A percentile compares a stretch with the other conserved stretches of the same genome.
These are phyloP conservation scores for Danionella dracula DNA, from an alignment of 2,797 vertebrate genomes.

Conservation along the genomic window DNA sequence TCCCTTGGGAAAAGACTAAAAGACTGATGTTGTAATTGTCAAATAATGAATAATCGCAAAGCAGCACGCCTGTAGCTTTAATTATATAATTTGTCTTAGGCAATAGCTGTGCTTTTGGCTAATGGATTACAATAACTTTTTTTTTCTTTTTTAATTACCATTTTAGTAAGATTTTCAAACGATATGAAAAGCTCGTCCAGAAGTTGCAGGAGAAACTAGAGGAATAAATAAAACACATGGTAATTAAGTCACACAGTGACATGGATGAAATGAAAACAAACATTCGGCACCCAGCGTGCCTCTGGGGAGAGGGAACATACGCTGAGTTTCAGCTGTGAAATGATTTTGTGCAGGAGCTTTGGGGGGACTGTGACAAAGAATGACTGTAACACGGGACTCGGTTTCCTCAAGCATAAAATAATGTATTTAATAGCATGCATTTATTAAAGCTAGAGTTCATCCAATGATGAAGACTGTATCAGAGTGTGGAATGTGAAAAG, in stretches of 20 bases:
- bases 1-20: not conserved
- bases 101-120: not conserved
- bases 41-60: conserved; percentile 34
- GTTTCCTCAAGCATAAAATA: not conserved
- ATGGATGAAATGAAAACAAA: conserved; percentile 25
- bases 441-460: not conserved
- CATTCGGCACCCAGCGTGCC: conserved; percentile 5
- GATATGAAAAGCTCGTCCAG: not conserved
- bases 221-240: not conserved
- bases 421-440: not conserved
- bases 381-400: not conserved
- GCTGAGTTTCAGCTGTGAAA: conserved; percentile 37
- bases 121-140: not conserved
- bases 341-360: conserved; percentile 7
- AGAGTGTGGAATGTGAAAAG: not conserved
- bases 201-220: not conserved
- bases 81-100: conserved; percentile 26
- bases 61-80: conserved; percentile 15
- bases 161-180: not conserved
- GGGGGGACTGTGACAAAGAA: conserved; percentile 10
- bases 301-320: conserved; percentile 30
- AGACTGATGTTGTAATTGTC: conserved; percentile 8
- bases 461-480: not conserved
- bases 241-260: conserved; percentile 15
- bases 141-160: not conserved